Conservation (phyloP, 92 coral and sea anemone genomes). For the Epizoanthus illoricatus region DNA sequence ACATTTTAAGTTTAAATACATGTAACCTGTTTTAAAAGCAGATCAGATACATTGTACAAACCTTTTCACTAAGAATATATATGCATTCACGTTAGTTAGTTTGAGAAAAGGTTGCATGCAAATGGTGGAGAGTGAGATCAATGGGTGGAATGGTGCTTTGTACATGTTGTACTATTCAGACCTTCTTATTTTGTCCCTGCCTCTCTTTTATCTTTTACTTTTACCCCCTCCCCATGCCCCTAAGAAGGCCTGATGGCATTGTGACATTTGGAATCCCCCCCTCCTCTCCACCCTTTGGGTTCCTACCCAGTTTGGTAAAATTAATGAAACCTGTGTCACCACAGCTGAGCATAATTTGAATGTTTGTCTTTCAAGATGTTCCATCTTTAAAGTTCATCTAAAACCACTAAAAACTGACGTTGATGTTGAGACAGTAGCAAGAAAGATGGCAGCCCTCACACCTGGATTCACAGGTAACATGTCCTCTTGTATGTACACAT, state of each 20-base stretch:
- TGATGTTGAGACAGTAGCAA: constrained; percentile 79
- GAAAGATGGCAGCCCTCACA: constrained; percentile 95
- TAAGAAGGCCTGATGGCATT: too few species aligned
- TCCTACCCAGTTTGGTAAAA: too few species aligned
- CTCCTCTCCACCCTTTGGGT: not conserved
- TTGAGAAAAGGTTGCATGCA: too few species aligned
- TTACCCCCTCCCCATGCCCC: too few species aligned
- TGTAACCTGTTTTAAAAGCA: too few species aligned
- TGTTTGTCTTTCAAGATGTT: constrained; percentile 55
- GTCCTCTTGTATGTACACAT: not conserved
- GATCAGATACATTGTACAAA: too few species aligned
- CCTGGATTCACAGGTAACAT: constrained; percentile 94
- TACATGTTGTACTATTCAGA: not conserved
- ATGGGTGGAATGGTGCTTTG: not conserved
- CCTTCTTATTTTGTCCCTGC: too few species aligned
- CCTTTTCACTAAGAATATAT: too few species aligned
- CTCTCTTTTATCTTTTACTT: too few species aligned
- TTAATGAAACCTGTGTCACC: not conserved
- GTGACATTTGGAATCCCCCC: not conserved
- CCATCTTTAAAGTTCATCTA: constrained; percentile 96
- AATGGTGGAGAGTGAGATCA: too few species aligned
- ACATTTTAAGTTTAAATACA: too few species aligned
- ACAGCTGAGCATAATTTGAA: not conserved
- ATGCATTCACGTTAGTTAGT: too few species aligned
- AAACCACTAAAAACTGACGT: constrained; percentile 93